Evolutionary conservation across 2,888 invertebrate genomes (phyloP), one percentile per base, ranked within the genome.

Genomic region (Brassicogethes aeneus): DNA sequence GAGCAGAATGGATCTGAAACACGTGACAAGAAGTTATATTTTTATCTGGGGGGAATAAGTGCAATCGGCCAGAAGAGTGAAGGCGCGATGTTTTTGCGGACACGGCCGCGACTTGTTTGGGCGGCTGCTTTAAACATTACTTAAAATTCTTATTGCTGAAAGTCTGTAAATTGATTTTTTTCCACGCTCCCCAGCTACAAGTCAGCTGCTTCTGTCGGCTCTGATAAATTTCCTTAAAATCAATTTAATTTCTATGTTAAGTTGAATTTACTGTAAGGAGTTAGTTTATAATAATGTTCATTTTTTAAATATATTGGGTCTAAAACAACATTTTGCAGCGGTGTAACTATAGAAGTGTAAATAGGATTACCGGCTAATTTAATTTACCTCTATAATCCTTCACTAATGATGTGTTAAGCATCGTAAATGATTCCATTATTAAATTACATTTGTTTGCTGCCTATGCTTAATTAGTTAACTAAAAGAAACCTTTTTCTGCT

Each of bases 1-100:
- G 63, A 63, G 63, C 60, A 62, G 61, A 64, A 62, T 63, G 56
- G 59, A 65, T 64, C 61, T 56, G 54, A 54, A 58, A 60, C 63
- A 62, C 63, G 63, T 62, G 63, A 63, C 63, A 59, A 64, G 63
- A 62, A 63, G 62, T 64, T 65, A 63, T 64, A 64, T 64, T 64
- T 64, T 63, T 60, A 60, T 59, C 59, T 56, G 45, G 55, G 56
- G 55, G 50, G 49, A n/a, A n/a, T n/a, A 53, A 54, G 50, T 23
- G 42, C 42, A 46, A 38, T 40, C 41, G 54, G 45, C 43, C 45
- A 43, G 36, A 8, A 16, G 17, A 23, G 5, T 10, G 23, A 10
- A 7, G 5, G 23, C 5, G 5, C 23, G 23, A 10, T 7, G 23
- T 10, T 23, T 23, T 10, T 7, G 23, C 5, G 10, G 5, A 7